Evolutionary conservation across 35 echinoderm and acorn worm species (phyloP), one percentile per base, ranked within the genome.

Genomic region (Apostichopus californicus): DNA sequence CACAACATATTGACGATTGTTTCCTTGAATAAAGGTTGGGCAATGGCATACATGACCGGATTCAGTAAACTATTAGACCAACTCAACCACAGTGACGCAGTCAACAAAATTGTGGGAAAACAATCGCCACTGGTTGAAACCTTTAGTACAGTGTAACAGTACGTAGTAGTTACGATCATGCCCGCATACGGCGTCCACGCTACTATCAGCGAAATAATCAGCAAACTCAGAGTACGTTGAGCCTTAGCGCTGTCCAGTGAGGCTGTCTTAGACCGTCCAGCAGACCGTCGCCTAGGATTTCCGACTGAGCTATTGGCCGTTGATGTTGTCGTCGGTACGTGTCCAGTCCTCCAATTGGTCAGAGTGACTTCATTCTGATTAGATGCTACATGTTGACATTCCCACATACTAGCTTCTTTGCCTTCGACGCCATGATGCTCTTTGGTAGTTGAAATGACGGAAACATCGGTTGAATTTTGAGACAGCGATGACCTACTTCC

Each of bases 1-100:
- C 26, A 1, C 6, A 56, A 55, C 1, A 82, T 12, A 15, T 82
- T 82, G 0, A 82, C 0, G 8, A 82, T 82, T 6, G 79, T 82
- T 82, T 54, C n/a, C 79, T 26, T 82, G 52, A 82, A 82, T 26
- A 82, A 82, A 82, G 79, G 79, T 46, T 82, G 79, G 1, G 79
- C 79, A 2, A 0, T 55, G 55, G 79, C 79, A 54, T 82, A 82
- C 79, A 82, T 82, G 34, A 82, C 7, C 5, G 79, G 79, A 82
- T 82, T 82, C 9, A 82, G 15, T 7, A 82, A 8, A 54, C 79
- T 82, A 15, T 82, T 82, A 18, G 24, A 34, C 79, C 79, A 82
- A 82, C 79, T 82, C 12, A 15, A 15, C 79, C 79, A 82, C 34
- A 82, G 15, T 5, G 28, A 34, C 5, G 54, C 8, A 5, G 55